phyloP scores from a whole-genome alignment of 2,113 vertebrate species.

The Paramormyrops kingsleyae region DNA sequence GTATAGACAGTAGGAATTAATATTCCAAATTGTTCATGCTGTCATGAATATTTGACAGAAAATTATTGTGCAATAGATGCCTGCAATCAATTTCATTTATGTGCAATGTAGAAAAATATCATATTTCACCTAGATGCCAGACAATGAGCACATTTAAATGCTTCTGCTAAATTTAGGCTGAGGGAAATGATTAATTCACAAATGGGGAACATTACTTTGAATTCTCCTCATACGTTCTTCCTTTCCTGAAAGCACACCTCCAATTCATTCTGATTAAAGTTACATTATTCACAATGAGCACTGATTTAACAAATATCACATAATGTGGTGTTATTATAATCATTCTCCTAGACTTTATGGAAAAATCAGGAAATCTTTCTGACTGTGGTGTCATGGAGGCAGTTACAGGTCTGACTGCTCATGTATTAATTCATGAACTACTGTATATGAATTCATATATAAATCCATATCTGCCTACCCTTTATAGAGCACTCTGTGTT shows the following conservation, averaged over 20 bases:
- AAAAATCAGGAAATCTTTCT: background rate
- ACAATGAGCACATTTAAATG: slow-evolving; percentile 14
- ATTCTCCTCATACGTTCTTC: background rate
- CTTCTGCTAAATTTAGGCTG: background rate
- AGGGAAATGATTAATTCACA: background rate
- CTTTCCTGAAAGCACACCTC: slow-evolving; percentile 2
- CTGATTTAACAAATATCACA: background rate
- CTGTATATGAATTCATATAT: background rate
- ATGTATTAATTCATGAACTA: background rate
- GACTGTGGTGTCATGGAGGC: background rate
- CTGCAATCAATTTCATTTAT: slow-evolving; percentile 2
- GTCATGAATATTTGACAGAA: slow-evolving; percentile 22
- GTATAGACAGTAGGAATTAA: background rate
- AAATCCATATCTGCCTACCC: background rate
- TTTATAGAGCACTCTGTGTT: background rate
- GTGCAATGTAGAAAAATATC: slow-evolving; percentile 32
- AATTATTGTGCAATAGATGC: slow-evolving; percentile 1
- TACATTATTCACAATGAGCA: slow-evolving; percentile 1
- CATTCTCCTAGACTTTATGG: background rate
- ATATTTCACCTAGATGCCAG: slow-evolving; percentile 24
- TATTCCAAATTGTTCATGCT: slow-evolving; percentile 23
- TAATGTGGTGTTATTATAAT: background rate
- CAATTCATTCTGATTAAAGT: background rate
- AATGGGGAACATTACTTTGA: background rate
- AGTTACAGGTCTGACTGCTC: background rate